Evolutionary conservation across 1,140 invertebrate genomes (phyloP), one percentile per base, ranked within the genome.

Genomic region (Bilobella aurantiaca): DNA sequence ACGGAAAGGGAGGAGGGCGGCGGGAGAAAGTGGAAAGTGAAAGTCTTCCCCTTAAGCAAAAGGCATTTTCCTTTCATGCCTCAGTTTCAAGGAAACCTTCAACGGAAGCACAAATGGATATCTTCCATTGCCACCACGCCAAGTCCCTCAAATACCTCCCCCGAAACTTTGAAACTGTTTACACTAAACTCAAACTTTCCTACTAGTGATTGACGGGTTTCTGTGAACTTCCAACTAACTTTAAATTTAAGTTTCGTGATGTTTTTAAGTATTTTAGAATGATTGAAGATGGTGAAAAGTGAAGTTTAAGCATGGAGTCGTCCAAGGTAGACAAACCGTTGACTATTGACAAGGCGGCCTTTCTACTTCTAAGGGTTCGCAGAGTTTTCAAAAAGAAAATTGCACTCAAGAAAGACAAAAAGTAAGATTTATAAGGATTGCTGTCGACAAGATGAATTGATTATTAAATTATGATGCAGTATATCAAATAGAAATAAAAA

Each of bases 341-440:
- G 66, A 89, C 87, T 64, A 90, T 91, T 74, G 89, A 90, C 79
- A 81, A 88, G 65, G 90, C 90, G 31, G 91, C 90, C 25, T 93
- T 93, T 77, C 81, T 93, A 23, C 82, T 93, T 64, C 81, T 93
- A 63, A 79, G 90, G 67, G 89, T 93, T 42, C 91, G 91, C 75
- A 85, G 87, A 75, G 90, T 89, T 25, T 93, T 93, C 79, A 90
- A 89, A 77, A 92, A 90, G 81, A 92, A 91, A 77, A 86, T 88
- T 72, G 85, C 90, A 74, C 86, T 88, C 74, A 81, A 87, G 65
- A 91, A 91, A 74, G 88, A 92, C 65, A 67, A 67, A 64, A 64
- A 63, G 66, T 67, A 59, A 57, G 34, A 42, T 42, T 42, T 18
- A 42, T 42, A 8, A 42, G 34, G 18, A 42, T 42, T 42, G 34